These are phyloP conservation scores for Misgurnus mizolepis DNA, from an alignment of 2,113 vertebrate species.

Conservation along the genomic window DNA sequence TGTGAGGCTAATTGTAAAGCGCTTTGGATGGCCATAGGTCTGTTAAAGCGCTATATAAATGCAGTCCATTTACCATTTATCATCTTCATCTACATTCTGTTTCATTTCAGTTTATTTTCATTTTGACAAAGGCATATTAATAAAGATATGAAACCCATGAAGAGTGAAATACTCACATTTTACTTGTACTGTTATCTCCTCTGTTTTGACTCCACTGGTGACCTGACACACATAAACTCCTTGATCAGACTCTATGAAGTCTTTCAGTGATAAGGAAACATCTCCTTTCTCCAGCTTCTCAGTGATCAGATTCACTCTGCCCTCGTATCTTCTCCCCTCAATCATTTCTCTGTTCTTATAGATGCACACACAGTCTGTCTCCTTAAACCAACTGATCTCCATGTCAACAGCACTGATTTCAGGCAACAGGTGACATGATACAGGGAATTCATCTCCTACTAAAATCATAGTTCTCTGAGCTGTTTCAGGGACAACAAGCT, in stretches of 20 bases:
- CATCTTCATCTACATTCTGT: too few species aligned
- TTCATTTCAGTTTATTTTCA: too few species aligned
- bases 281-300: not conserved
- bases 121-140: too few species aligned
- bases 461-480: not conserved
- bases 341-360: not conserved
- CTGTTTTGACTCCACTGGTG: not conserved
- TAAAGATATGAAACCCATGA: too few species aligned
- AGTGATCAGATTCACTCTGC: not conserved
- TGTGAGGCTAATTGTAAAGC: too few species aligned
- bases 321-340: not conserved
- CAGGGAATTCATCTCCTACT: not conserved
- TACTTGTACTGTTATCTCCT: not conserved
- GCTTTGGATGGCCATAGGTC: too few species aligned
- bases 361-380: not conserved
- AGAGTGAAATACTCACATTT: too few species aligned
- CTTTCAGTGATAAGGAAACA: not conserved
- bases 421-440: not conserved
- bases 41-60: too few species aligned
- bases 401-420: slow-evolving; percentile 8
- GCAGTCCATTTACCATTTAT: too few species aligned
- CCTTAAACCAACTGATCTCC: slow-evolving; percentile 16
- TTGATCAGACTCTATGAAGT: not conserved
- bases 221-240: not conserved
- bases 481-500: not conserved